Evolutionary conservation across 2,888 invertebrate species (phyloP).

Genomic region (Periphyllus acericola): DNA sequence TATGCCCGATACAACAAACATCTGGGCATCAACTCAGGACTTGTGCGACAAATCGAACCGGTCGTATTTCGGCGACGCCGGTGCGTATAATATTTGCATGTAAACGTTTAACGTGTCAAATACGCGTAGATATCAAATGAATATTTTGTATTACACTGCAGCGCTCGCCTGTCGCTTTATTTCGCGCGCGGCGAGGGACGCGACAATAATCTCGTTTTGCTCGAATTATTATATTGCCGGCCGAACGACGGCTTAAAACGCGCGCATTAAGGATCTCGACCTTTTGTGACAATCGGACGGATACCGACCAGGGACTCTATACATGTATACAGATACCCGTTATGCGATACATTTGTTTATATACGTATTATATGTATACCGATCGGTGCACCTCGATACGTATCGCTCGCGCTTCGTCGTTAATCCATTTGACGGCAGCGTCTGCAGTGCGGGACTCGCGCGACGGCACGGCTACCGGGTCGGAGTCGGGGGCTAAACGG

Average conservation of each 20-base stretch:
- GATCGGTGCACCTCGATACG: constrained; percentile 5
- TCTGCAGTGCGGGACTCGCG: not conserved
- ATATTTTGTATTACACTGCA: no score
- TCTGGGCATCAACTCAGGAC: no score
- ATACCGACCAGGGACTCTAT: not conserved
- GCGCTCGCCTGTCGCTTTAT: not conserved
- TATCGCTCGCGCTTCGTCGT: constrained; percentile 13
- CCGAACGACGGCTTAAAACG: constrained; percentile 48
- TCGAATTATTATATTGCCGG: not conserved
- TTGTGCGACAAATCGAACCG: no score
- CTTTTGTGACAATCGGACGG: constrained; percentile 56
- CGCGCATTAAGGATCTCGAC: constrained; percentile 44
- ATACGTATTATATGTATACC: not conserved
- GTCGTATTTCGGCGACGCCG: no score
- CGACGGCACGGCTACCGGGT: not conserved
- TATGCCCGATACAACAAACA: no score
- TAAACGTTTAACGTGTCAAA: no score
- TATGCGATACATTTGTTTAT: not conserved
- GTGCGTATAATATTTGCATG: no score
- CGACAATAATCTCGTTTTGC: constrained; percentile 42
- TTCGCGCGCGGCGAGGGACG: not conserved
- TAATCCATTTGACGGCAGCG: constrained; percentile 47
- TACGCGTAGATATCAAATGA: no score
- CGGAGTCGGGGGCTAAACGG: constrained; percentile 10
- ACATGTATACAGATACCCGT: no score